Evolutionary conservation across 1,140 invertebrate species (phyloP), one percentile per base, ranked within the genome.

Genomic region (Lutraria rhynchaena): DNA sequence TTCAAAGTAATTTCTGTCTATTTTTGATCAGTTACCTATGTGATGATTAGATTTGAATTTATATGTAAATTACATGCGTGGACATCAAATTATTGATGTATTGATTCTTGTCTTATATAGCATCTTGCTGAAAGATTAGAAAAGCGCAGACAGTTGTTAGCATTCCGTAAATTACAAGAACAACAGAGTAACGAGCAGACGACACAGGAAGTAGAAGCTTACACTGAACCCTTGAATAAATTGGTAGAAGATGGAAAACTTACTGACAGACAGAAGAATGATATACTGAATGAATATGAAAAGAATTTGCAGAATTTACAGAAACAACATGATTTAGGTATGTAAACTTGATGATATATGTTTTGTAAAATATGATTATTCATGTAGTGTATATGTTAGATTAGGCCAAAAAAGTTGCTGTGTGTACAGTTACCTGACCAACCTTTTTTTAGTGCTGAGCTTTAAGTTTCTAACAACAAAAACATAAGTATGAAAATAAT

Each of bases 81-180:
- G 53, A 29, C 53, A 4, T n/a, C 53, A 57, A n/a, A 22, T 57
- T 57, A 57, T 29, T n/a, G 4, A 57, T 57, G 53, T 29, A 57
- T 57, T 57, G 53, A 7, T 9, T n/a, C 19, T 51, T 31, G 22
- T 49, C 19, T 69, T 71, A 73, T 63, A 13, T 61, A 91, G 90
- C 81, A 78, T 63, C 74, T 91, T 29, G 88, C 90, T 49, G 88
- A 90, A 46, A 83, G 90, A 37, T 61, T 90, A 31, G 87, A 87
- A 15, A 86, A 83, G 41, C 65, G 90, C 22, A 81, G 77, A 35
- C 87, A 90, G 51, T 80, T 87, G 5, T 44, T 90, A 22, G 87
- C 86, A 27, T 87, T 87, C 46, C 73, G 82, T n/a, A 83, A 82
- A 24, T 75, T 87, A 17, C 83, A 87, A 60, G 82, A 87, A 11